Evolutionary conservation across 2,888 invertebrate genomes (phyloP).

Genomic region (Platynereis dumerilii): DNA sequence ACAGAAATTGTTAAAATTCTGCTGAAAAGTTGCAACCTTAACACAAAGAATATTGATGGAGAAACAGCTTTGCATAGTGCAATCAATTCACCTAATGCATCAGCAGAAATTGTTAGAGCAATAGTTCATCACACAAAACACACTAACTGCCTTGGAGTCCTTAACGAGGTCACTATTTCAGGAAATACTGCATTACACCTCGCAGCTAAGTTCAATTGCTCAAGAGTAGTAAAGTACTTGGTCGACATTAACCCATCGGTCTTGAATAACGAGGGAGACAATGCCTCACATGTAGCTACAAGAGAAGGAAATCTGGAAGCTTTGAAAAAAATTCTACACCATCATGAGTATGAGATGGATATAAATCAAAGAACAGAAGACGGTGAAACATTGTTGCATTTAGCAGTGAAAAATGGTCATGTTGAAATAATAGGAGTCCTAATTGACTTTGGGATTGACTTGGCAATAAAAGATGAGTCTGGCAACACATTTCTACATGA

Average conservation of each 20-base stretch:
- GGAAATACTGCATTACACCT: slow-evolving; percentile 37
- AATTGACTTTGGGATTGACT: slow-evolving; percentile 38
- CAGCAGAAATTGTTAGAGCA: not conserved
- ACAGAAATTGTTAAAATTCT: slow-evolving; percentile 41
- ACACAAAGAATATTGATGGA: not conserved
- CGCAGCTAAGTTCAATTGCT: not conserved
- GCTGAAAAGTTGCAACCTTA: slow-evolving; percentile 16
- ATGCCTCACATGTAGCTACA: slow-evolving; percentile 47
- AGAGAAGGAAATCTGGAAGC: not conserved
- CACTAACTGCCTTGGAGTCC: not conserved
- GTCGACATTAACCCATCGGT: slow-evolving; percentile 18
- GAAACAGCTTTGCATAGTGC: not conserved
- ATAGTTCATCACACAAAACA: not conserved
- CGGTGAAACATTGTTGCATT: slow-evolving; percentile 5
- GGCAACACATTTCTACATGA: slow-evolving; percentile 50
- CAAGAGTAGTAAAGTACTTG: not conserved
- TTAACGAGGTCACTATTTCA: slow-evolving; percentile 41
- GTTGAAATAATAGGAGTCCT: not conserved
- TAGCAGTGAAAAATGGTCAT: not conserved
- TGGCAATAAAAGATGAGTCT: slow-evolving; percentile 38
- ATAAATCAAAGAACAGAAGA: not conserved
- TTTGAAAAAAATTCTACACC: too few relatives aligned
- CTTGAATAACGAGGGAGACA: slow-evolving; percentile 45
- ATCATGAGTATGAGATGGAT: too few relatives aligned
- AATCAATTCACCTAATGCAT: not conserved